Conservation (phyloP, 2,113 vertebrate species). For the Poicephalus gulielmi region DNA sequence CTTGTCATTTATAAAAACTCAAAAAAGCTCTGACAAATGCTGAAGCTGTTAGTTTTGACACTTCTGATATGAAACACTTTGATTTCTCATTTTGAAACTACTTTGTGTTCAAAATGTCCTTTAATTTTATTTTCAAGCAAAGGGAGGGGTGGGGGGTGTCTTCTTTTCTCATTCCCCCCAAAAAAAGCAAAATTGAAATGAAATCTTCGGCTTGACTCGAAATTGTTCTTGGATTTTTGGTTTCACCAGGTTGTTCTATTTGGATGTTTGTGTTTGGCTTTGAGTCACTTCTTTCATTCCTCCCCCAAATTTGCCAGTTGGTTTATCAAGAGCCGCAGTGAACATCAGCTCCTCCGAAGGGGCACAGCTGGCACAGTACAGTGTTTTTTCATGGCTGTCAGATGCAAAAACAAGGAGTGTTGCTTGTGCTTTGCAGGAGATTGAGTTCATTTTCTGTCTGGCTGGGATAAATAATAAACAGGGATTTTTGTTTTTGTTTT, state of each 20-base stretch:
- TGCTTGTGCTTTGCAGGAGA: conserved; percentile 18
- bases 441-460: conserved; percentile 37
- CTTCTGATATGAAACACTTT: conserved; percentile 72
- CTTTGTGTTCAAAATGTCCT: conserved; percentile 71
- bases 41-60: conserved; percentile 73
- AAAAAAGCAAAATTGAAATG: conserved; percentile 54
- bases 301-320: background rate
- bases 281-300: background rate
- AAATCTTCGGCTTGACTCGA: conserved; percentile 35
- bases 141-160: background rate
- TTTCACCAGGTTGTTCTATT: background rate
- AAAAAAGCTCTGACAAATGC: conserved; percentile 72
- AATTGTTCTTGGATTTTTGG: conserved; percentile 34
- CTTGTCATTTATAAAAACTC: conserved; percentile 70
- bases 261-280: background rate
- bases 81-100: conserved; percentile 71
- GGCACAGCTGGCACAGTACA: background rate
- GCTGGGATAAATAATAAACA: conserved; percentile 54
- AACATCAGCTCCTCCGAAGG: conserved; percentile 1
- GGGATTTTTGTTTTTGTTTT: background rate
- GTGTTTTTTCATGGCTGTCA: background rate
- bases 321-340: background rate
- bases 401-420: background rate
- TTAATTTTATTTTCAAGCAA: conserved; percentile 71
- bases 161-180: background rate